Base-by-base conservation (phyloP, 2,797 vertebrate genomes). In the Sebastes matsubarae region DNA sequence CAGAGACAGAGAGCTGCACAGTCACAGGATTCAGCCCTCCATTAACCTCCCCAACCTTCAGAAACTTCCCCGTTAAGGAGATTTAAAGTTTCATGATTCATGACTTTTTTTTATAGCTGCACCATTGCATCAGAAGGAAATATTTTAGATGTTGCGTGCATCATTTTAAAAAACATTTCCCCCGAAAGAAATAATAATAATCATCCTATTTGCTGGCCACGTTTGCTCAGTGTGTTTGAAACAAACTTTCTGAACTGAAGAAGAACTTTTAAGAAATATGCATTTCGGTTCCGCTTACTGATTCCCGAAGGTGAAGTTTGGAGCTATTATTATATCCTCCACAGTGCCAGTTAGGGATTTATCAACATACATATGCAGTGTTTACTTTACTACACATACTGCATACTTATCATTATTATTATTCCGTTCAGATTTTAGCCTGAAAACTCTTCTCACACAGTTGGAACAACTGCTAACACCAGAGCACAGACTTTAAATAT, bases 31-130 rank as follows among this genome's bases (percentile, higher is more conserved):
- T 66, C 59, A 66, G 30, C 52, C 42, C 60, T 65, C 60, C 63
- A 71, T 87, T 83, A 84, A 87, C 81, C 67, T 78, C 38, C 57
- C 18, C 2, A 5, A 59, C 32, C 58, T 34, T 16, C 59, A 69
- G 5, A 55, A 63, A 81, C 18, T 36, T 46, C 38, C 12, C 2
- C 20, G 5, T 6, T 42, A 61, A 55, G 58, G 14, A 68, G 64
- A 66, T 76, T 81, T 75, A 32, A 84, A 78, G 38, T 42, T 42
- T 42, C 38, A 42, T 42, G 38, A 42, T 42, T 42, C 38, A 42
- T 42, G 13, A 42, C 38, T 14, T 42, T 24, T 27, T 46, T 11
- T 4, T 24, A 30, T 18, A 24, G 14, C 64, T 42, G 18, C 32
- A 46, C 4, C 22, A 6, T 42, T 52, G 4, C n/a, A 46, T 46